Base-by-base conservation (phyloP, 1,140 invertebrate genomes). In the Leptinotarsa undecemlineata region DNA sequence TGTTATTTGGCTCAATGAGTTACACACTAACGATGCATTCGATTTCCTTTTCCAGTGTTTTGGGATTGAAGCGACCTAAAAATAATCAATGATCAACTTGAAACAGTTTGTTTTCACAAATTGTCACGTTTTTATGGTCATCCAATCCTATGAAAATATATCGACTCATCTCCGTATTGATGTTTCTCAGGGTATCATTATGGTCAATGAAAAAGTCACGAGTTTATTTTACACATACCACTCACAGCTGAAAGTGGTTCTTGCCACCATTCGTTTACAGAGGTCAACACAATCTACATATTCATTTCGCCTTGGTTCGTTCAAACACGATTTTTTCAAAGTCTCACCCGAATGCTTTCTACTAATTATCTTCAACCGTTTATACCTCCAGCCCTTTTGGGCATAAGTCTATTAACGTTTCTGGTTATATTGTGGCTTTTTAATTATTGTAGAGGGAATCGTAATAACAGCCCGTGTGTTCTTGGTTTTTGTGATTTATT, bases 401-500 rank as follows among this genome's bases (percentile, higher is more conserved):
- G 64, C 64, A 67, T 67, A 19, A 23, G 42, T 48, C 66, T 48
- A 74, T 74, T 74, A 74, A 74, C n/a, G 21, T 72, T 42, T 33
- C 72, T 74, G 64, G 21, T 13, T 42, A 64, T 63, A 71, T 74
- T 74, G 73, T 74, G 73, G 73, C 26, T 71, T 71, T 74, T 74
- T 74, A 74, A 71, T 77, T 72, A 72, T 68, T 51, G 68, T 77
- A 72, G 64, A 71, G 71, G 63, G 51, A 69, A 66, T 61, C 69
- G 73, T 73, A 73, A 74, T 68, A 70, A 71, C 68, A 68, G 63
- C 63, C 69, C 63, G 70, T 74, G 73, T 73, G 68, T 57, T 57
- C 63, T 73, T 23, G 71, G 71, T 72, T 17, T 66, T 68, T 48
- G 74, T 77, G 76, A 77, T 77, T 77, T 77, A 77, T 72, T 57